Evolutionary conservation across 2,888 invertebrate genomes (phyloP).

Genomic region (Microplitis manilae): DNA sequence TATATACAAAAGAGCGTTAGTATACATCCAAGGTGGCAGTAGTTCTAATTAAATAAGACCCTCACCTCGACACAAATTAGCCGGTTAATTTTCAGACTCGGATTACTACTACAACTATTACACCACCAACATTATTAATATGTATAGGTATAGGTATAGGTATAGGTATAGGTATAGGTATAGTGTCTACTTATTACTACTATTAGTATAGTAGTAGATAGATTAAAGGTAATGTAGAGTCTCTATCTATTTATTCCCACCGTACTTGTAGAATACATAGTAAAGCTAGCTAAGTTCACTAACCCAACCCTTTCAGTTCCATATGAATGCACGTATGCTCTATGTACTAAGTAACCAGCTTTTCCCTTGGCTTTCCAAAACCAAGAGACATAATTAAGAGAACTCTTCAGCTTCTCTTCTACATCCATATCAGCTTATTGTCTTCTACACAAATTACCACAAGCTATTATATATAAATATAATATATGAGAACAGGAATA

Average conservation of each 20-base stretch:
- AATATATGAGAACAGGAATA: no score
- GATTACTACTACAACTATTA: neutral
- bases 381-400: conserved; percentile 13
- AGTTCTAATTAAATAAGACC: conserved; percentile 16
- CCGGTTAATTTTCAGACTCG: conserved; percentile 18
- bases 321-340: conserved; percentile 13
- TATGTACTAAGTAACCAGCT: conserved; percentile 2
- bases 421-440: no score
- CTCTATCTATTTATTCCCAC: conserved; percentile 8
- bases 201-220: neutral
- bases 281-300: neutral
- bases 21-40: conserved; percentile 2
- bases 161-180: no score
- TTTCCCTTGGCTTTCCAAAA: conserved; percentile 12
- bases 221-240: conserved; percentile 21
- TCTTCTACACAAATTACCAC: no score
- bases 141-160: neutral
- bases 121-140: neutral
- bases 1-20: neutral
- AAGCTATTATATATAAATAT: no score
- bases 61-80: conserved; percentile 31
- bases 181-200: neutral
- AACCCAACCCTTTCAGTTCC: neutral
- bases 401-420: no score
- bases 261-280: no score